Conservation (phyloP, 2,113 vertebrate genomes). For the Prolemur simus region DNA sequence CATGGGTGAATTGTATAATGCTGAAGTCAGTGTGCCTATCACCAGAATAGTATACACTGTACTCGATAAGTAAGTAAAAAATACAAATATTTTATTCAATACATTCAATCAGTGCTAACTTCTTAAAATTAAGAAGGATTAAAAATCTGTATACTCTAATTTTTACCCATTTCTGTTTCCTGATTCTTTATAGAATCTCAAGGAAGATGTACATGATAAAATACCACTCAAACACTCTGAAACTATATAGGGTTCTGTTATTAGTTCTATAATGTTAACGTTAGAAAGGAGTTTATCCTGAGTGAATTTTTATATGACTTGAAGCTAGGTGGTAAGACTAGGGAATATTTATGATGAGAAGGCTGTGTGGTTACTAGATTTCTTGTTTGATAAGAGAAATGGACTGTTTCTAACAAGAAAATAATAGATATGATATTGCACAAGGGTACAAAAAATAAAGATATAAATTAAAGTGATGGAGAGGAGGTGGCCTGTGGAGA, state of each 20-base stretch:
- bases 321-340: background rate
- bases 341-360: background rate
- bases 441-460: background rate
- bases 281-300: background rate
- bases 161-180: background rate
- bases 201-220: background rate
- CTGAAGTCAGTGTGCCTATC: no score
- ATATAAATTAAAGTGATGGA: background rate
- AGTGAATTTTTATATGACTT: background rate
- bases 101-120: background rate
- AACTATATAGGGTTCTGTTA: background rate
- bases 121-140: background rate
- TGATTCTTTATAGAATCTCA: background rate
- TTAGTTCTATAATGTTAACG: background rate
- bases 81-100: background rate
- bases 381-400: background rate
- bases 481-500: fast-evolving
- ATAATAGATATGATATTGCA: background rate
- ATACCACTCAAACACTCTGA: background rate
- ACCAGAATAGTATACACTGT: no score
- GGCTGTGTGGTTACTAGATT: background rate
- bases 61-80: background rate
- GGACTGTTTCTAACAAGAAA: background rate
- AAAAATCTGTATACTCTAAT: background rate
- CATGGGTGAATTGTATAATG: no score